These are phyloP conservation scores for Osmerus mordax DNA, from an alignment of 2,113 vertebrate genomes.

Conservation along the genomic window DNA sequence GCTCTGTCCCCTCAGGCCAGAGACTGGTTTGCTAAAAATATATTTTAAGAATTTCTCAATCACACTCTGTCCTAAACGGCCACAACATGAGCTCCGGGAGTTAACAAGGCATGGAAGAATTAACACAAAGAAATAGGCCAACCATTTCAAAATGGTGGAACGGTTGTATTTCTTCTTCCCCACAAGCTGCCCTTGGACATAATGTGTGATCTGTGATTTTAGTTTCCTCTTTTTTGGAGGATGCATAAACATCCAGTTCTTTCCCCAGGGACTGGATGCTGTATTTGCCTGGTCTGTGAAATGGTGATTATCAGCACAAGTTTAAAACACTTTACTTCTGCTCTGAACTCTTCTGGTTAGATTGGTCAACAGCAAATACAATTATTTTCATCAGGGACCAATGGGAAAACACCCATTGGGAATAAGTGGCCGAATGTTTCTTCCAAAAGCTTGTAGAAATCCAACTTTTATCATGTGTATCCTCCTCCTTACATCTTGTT, in stretches of 20 bases:
- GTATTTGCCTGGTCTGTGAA: constrained; percentile 26
- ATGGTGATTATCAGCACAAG: constrained; percentile 54
- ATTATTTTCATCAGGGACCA: constrained; percentile 67
- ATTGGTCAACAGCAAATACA: constrained; percentile 68
- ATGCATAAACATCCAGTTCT: constrained; percentile 45
- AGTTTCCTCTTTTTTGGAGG: constrained; percentile 39
- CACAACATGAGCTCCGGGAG: constrained; percentile 51
- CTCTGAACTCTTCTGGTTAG: constrained; percentile 38
- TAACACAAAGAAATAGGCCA: constrained; percentile 61
- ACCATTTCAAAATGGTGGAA: constrained; percentile 42
- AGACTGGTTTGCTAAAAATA: constrained; percentile 66
- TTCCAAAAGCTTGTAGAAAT: constrained; percentile 47
- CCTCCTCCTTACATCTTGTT: neutral
- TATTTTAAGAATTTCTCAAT: constrained; percentile 63
- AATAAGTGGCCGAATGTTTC: constrained; percentile 58
- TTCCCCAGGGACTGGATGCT: constrained; percentile 41
- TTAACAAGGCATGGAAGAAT: constrained; percentile 56
- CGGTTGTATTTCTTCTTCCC: constrained; percentile 1
- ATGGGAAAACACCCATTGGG: constrained; percentile 58
- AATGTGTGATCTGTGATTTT: constrained; percentile 61
- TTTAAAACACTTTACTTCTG: constrained; percentile 46
- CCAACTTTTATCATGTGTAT: constrained; percentile 37
- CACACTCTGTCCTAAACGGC: constrained; percentile 49
- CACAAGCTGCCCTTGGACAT: constrained; percentile 43
- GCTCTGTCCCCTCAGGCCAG: constrained; percentile 45